Conservation (phyloP, 2,797 vertebrate species). For the Okamejei kenojei region DNA sequence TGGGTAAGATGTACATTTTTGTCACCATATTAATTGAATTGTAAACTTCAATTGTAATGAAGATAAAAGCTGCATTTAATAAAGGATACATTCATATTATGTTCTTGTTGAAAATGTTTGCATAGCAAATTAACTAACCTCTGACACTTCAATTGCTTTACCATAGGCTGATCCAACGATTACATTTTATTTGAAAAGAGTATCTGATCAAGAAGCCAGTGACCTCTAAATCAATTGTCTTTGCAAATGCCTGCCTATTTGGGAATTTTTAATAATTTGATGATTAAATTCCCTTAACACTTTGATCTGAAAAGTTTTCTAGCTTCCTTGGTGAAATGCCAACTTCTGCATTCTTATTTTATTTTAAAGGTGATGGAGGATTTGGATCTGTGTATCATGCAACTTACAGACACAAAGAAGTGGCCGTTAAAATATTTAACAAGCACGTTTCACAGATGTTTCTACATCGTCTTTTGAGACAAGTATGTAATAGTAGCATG, state of each 20-base stretch:
- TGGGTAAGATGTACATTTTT: slow-evolving; percentile 59
- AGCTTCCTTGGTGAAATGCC: neutral
- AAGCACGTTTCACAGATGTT: slow-evolving; percentile 77
- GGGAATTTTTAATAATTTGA: neutral
- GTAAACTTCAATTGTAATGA: neutral
- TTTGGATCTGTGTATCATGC: slow-evolving; percentile 94
- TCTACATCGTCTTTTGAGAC: slow-evolving; percentile 79
- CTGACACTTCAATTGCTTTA: neutral
- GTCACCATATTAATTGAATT: neutral
- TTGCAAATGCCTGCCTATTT: neutral
- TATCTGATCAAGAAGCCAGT: neutral
- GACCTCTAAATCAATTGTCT: neutral
- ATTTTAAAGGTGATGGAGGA: slow-evolving; percentile 75
- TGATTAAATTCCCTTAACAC: neutral
- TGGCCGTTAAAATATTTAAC: slow-evolving; percentile 94
- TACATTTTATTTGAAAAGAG: neutral
- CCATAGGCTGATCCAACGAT: neutral
- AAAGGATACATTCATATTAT: neutral
- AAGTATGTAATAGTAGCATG: slow-evolving; percentile 62
- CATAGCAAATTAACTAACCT: neutral
- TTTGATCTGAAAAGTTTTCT: slow-evolving; percentile 2
- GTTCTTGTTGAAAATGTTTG: neutral
- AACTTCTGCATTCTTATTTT: slow-evolving; percentile 4
- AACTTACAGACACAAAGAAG: slow-evolving; percentile 82
- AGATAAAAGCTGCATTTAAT: neutral